Evolutionary conservation across 53 echinoderm and acorn worm genomes (phyloP).

Genomic region (Hippasteria phrygiana): DNA sequence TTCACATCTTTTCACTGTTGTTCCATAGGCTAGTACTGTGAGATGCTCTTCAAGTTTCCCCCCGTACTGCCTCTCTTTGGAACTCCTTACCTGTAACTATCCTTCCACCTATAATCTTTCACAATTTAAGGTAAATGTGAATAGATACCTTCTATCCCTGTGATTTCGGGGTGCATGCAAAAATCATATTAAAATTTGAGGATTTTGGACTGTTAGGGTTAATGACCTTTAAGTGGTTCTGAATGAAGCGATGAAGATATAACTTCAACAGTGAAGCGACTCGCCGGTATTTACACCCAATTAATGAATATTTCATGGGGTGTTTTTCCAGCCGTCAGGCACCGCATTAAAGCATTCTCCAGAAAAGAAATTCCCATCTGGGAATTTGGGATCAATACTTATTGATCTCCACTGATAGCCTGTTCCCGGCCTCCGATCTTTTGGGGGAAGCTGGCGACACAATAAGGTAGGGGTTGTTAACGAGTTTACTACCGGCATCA

Average conservation of each 20-base stretch:
- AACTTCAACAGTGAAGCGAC: background rate
- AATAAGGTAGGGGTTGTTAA: constrained; percentile 16
- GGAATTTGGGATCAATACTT: background rate
- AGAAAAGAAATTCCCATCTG: background rate
- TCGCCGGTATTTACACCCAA: constrained; percentile 30
- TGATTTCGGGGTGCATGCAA: too few species aligned
- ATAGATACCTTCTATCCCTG: too few species aligned
- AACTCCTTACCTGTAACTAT: too few species aligned
- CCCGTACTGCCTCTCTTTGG: too few species aligned
- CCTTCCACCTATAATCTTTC: too few species aligned
- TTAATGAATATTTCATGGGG: constrained; percentile 52
- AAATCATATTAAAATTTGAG: too few species aligned
- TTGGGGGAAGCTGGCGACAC: background rate
- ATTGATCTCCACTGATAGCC: constrained; percentile 25
- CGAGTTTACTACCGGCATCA: constrained; percentile 20
- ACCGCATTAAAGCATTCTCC: background rate
- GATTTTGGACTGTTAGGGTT: too few species aligned
- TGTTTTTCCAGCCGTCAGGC: background rate
- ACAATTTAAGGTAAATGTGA: too few species aligned
- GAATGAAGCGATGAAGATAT: background rate
- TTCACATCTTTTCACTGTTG: too few species aligned
- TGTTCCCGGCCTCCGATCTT: background rate
- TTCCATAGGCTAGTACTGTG: too few species aligned
- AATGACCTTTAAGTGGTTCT: constrained; percentile 9
- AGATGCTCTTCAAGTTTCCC: too few species aligned